A percentile compares a stretch with the other conserved stretches of the same genome.
phyloP scores from a whole-genome alignment of 2,888 invertebrate species.

The Polietes domitor region DNA sequence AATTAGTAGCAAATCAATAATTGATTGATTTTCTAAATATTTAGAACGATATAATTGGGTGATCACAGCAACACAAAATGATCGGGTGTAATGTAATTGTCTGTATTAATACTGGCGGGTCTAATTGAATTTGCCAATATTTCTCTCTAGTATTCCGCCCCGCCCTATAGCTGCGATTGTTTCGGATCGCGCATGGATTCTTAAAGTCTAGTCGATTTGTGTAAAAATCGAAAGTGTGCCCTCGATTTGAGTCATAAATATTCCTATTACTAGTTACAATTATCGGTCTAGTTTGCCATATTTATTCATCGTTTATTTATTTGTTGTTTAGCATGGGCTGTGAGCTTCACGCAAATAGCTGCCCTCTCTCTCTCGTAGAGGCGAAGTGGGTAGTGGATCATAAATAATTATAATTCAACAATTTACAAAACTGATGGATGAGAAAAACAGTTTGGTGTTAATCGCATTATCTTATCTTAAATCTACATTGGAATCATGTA shows the following conservation, averaged over 20 bases:
- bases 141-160: background rate
- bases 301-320: background rate
- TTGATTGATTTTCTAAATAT: background rate
- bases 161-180: background rate
- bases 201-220: background rate
- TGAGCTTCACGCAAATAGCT: background rate
- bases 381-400: background rate
- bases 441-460: background rate
- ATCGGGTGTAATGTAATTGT: background rate
- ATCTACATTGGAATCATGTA: constrained; percentile 2
- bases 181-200: background rate
- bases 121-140: background rate
- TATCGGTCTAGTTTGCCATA: background rate
- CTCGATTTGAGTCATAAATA: background rate
- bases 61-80: background rate
- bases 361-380: background rate
- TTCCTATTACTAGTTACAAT: background rate
- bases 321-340: background rate
- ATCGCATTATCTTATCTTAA: constrained; percentile 19
- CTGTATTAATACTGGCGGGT: background rate
- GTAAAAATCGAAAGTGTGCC: background rate
- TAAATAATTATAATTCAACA: background rate
- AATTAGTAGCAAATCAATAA: background rate
- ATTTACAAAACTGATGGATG: background rate
- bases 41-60: background rate